phyloP scores from a whole-genome alignment of 1,140 invertebrate species.

The Caenorhabditis tropicalis region DNA sequence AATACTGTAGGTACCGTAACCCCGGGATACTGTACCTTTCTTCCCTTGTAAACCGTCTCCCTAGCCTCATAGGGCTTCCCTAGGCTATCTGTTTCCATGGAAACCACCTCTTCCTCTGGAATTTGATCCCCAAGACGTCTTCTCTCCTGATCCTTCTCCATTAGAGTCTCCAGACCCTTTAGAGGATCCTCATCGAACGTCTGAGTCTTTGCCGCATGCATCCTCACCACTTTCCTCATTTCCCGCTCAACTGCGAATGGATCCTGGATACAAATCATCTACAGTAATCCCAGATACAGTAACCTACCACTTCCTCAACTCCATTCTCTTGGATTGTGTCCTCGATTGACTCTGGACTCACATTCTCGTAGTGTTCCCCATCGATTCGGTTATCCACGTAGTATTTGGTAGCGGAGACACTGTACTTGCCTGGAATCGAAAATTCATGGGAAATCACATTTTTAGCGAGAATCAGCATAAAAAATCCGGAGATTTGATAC shows the following conservation, averaged over 20 bases:
- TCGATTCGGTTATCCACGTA: conserved; percentile 29
- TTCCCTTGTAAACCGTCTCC: background rate
- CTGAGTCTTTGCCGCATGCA: conserved; percentile 33
- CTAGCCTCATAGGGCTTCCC: background rate
- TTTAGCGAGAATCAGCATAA: too few species aligned
- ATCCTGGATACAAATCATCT: background rate
- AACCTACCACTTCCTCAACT: background rate
- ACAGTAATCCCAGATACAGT: background rate
- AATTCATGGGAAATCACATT: background rate
- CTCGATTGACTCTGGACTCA: background rate
- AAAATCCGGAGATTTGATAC: too few species aligned
- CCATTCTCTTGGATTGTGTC: conserved; percentile 12
- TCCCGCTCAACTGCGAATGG: conserved; percentile 2
- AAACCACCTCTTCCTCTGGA: background rate
- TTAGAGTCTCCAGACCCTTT: background rate
- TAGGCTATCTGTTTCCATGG: background rate
- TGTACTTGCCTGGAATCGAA: background rate
- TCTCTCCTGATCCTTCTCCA: background rate
- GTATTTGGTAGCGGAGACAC: conserved; percentile 19
- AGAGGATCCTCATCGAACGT: background rate
- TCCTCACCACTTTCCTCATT: conserved; percentile 2
- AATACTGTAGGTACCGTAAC: background rate
- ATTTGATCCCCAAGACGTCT: background rate
- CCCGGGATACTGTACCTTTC: background rate
- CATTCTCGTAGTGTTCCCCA: background rate